Evolutionary conservation across 2,888 invertebrate genomes (phyloP), one percentile per base, ranked within the genome.

Genomic region (Nyleta sp.): DNA sequence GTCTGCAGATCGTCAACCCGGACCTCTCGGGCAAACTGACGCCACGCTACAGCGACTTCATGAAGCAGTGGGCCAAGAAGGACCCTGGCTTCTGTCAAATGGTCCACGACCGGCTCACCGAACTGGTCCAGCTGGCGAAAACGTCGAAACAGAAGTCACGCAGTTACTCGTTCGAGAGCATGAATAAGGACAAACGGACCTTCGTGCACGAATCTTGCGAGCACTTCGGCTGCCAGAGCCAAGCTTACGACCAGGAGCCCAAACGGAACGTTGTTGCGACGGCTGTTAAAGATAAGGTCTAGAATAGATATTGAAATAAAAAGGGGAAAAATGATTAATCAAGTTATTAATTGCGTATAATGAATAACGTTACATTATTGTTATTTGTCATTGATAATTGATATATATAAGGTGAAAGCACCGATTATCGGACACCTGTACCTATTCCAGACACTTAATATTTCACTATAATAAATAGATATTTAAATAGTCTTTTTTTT

Each of bases 241-340:
- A 96, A 73, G 97, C 98, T 18, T 98, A 98, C 90, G 99, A 99
- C 91, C 95, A 95, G 17, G 98, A 98, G 88, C 99, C 99, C 0
- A 98, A 98, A 89, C 93, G 98, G 79, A 99, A 98, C 91, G 96
- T 99, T 13, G 96, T 98, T n/a, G 97, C 96, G 20, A 97, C 97
- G 13, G 97, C 98, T 55, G 93, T 94, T 71, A 95, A 92, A 89
- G 96, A 95, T 83, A 95, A 94, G 93, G 95, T 24, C 4, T 24
- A 5, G 7, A 24, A 50, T 28, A 33, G 38, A 8, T 24, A 3
- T 40, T 65, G 13, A 60, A n/a, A n/a, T n/a, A n/a, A n/a, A n/a
- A n/a, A n/a, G n/a, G n/a, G n/a, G n/a, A n/a, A n/a, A n/a, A n/a
- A n/a, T n/a, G n/a, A n/a, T n/a, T n/a, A n/a, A n/a, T n/a, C n/a